Conservation (phyloP, 2,888 invertebrate genomes). For the Stenotaenia linearis region DNA sequence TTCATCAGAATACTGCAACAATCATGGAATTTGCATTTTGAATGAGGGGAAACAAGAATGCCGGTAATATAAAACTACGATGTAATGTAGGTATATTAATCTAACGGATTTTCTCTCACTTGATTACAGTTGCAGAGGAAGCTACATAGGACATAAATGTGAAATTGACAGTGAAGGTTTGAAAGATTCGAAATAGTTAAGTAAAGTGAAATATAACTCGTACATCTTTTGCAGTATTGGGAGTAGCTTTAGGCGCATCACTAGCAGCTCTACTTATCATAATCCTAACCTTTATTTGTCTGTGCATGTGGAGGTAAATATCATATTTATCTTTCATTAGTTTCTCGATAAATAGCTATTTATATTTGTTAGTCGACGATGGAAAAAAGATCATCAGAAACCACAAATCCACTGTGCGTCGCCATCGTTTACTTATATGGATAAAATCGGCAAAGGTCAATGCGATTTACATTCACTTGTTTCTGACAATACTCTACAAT, state of each 20-base stretch:
- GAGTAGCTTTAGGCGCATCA: constrained; percentile 83
- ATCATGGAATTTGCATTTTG: constrained; percentile 77
- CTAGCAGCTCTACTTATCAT: constrained; percentile 84
- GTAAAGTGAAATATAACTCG: no score
- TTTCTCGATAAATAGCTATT: neutral
- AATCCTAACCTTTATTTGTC: constrained; percentile 73
- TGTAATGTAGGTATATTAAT: neutral
- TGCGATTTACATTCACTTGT: neutral
- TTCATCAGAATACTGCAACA: constrained; percentile 68
- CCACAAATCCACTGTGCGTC: constrained; percentile 54
- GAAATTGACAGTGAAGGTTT: constrained; percentile 88
- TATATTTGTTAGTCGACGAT: constrained; percentile 61
- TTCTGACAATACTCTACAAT: neutral
- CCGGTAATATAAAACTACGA: no score
- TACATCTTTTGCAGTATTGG: no score
- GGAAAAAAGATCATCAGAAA: constrained; percentile 79
- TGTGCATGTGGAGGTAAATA: constrained; percentile 81
- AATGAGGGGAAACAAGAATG: constrained; percentile 67
- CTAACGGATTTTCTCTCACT: neutral
- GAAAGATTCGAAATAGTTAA: no score
- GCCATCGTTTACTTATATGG: constrained; percentile 52
- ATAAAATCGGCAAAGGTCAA: constrained; percentile 24
- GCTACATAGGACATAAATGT: constrained; percentile 80
- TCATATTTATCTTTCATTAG: neutral
- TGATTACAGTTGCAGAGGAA: constrained; percentile 64